These are phyloP conservation scores for Xestia sexstrigata DNA, from an alignment of 2,888 invertebrate genomes.

Conservation along the genomic window DNA sequence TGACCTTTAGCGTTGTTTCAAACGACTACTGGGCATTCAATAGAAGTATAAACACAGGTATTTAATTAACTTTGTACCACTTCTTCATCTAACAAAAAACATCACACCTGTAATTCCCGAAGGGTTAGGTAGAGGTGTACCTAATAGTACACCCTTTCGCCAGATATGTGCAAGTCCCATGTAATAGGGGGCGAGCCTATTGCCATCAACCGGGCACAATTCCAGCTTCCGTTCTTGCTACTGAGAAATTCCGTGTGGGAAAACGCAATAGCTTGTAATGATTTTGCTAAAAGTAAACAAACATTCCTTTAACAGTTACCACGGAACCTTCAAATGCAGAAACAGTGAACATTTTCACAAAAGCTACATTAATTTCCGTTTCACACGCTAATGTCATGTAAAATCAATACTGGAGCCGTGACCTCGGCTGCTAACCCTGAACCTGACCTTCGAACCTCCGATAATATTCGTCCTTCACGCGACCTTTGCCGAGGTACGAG, in stretches of 20 bases:
- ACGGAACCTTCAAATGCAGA: constrained; percentile 4
- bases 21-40: not conserved
- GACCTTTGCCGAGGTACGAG: constrained; percentile 53
- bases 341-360: constrained; percentile 16
- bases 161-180: no score
- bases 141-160: no score
- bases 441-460: constrained; percentile 60
- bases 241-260: no score
- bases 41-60: no score
- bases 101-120: no score
- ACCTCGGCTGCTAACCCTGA: constrained; percentile 63
- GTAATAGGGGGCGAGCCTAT: no score
- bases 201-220: no score
- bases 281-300: constrained; percentile 13
- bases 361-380: constrained; percentile 38
- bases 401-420: constrained; percentile 57
- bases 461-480: constrained; percentile 60
- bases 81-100: no score
- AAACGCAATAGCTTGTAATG: no score
- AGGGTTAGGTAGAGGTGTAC: no score
- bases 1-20: not conserved
- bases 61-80: no score
- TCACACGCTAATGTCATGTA: constrained; percentile 34
- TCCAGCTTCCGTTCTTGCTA: no score
- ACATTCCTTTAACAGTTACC: not conserved